Evolutionary conservation across 64 coral and sea anemone genomes (phyloP), one percentile per base, ranked within the genome.

Genomic region (Actinia equina): DNA sequence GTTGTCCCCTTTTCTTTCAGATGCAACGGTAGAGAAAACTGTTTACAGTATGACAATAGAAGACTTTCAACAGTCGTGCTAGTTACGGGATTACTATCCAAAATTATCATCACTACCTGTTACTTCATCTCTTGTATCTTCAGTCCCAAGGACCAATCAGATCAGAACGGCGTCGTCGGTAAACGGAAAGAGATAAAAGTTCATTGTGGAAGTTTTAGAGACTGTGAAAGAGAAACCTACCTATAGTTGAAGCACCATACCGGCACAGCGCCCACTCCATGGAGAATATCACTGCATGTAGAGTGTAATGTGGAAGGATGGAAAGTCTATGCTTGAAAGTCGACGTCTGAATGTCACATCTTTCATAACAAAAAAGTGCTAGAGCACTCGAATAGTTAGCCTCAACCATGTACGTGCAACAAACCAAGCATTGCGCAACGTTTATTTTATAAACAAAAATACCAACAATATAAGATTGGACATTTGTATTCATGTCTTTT

Each of bases 1-100:
- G 7, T 57, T 57, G 2, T 4, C 15, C 54, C 13, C 15, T 57
- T 57, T 57, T 57, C 55, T 85, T 85, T 63, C 52, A 85, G 83
- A 10, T 85, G 83, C 45, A 59, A 85, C 1, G 83, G 55, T 19
- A 54, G 11, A 43, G 83, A 42, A 18, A 85, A 85, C 55, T 85
- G 83, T 43, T 16, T 85, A 26, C 53, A 85, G 42, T 85, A 85
- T 45, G 41, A 60, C 18, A 85, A 85, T 56, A 60, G 59, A 54
- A 60, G 55, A 16, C 55, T 85, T 7, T n/a, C 59, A 43, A 27
- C 45, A 42, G 83, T 85, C 12, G 59, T 85, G 17, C 17, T 85
- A 26, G 55, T 85, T 6, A 85, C 59, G 44, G 59, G 51, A 52
- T 22, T 85, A 43, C 2, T 85, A 58, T 6, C 53, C 17, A 85